Evolutionary conservation across 2,888 invertebrate genomes (phyloP).

Genomic region (Saturnia japonica): DNA sequence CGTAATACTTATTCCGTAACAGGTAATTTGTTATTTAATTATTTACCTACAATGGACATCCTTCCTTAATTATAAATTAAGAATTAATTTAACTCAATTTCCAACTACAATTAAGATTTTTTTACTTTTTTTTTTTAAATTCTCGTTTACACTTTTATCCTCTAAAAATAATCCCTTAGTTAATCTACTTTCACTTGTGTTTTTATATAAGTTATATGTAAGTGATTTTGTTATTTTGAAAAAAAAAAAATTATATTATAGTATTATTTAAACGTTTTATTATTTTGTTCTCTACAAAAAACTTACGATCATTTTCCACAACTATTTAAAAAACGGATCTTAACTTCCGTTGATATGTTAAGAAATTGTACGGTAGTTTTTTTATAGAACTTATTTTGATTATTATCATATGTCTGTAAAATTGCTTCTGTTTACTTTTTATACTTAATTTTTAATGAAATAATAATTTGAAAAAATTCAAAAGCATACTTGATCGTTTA

Average conservation of each 20-base stretch:
- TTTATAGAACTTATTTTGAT: neutral
- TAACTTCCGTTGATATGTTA: constrained; percentile 63
- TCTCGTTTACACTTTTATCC: neutral
- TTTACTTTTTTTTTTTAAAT: neutral
- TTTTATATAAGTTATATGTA: neutral
- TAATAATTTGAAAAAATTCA: neutral
- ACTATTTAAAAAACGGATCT: constrained; percentile 40
- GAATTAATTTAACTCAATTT: neutral
- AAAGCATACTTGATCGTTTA: neutral
- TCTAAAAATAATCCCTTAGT: neutral
- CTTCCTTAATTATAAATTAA: neutral
- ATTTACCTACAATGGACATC: neutral
- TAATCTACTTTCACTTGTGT: neutral
- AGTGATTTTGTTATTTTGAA: neutral
- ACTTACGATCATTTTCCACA: constrained; percentile 12
- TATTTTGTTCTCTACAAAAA: neutral
- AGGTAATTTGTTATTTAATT: neutral
- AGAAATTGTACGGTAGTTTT: constrained; percentile 49
- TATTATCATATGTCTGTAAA: constrained; percentile 43
- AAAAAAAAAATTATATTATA: neutral
- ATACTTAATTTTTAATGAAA: neutral
- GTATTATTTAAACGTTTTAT: neutral
- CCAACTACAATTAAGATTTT: neutral
- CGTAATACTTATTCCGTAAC: neutral
- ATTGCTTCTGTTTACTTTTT: constrained; percentile 49